Conservation (phyloP, 2,797 vertebrate species). For the Sebastes vulpes region DNA sequence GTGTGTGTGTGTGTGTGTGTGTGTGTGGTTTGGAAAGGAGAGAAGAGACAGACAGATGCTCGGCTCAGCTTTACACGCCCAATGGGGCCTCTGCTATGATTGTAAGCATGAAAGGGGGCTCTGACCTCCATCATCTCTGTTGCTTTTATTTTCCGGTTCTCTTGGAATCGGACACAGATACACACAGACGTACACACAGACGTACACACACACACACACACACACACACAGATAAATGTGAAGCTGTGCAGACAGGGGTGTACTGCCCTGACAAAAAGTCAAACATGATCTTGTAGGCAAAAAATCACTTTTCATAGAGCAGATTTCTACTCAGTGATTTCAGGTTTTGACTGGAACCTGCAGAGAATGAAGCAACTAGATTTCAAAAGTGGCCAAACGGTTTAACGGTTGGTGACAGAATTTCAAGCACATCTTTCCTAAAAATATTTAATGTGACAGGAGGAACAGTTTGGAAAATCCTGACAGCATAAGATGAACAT, state of each 20-base stretch:
- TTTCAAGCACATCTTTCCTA: conserved; percentile 43
- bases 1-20: too few species aligned
- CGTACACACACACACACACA: conserved; percentile 55
- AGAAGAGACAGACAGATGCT: conserved; percentile 86
- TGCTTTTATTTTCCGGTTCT: conserved; percentile 82
- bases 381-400: conserved; percentile 29
- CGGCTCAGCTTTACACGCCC: conserved; percentile 81
- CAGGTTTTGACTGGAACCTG: conserved; percentile 67
- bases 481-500: conserved; percentile 38
- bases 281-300: conserved; percentile 70
- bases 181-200: conserved; percentile 51
- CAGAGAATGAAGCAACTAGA: conserved; percentile 44
- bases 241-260: conserved; percentile 64
- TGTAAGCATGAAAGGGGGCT: conserved; percentile 85
- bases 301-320: conserved; percentile 59
- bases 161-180: conserved; percentile 78
- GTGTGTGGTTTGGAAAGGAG: conserved; percentile 67
- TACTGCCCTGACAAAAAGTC: conserved; percentile 67
- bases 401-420: conserved; percentile 54
- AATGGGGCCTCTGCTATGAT: conserved; percentile 82
- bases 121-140: conserved; percentile 84
- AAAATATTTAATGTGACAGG: conserved; percentile 58
- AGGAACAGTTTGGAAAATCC: conserved; percentile 30
- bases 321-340: conserved; percentile 51
- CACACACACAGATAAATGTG: conserved; percentile 63